phyloP scores from a whole-genome alignment of 1,140 invertebrate genomes.

The Chionoecetes opilio region DNA sequence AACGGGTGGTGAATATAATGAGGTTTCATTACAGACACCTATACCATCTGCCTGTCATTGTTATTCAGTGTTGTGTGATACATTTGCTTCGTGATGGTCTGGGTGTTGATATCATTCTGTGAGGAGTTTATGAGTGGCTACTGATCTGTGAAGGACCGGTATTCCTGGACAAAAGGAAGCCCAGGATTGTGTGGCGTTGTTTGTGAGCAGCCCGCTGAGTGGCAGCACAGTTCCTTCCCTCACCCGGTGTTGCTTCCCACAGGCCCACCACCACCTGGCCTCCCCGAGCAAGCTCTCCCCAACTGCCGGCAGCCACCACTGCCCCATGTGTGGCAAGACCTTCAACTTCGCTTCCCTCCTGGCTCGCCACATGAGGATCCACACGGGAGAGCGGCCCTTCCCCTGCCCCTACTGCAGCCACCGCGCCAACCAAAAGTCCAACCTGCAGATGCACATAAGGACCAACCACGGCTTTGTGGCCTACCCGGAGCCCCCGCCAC shows the following conservation, averaged over 20 bases:
- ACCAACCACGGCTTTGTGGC: constrained; percentile 56
- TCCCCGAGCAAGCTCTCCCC: constrained; percentile 35
- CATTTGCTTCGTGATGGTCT: no score
- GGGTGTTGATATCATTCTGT: no score
- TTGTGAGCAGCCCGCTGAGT: neutral
- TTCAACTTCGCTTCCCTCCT: constrained; percentile 81
- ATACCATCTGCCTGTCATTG: no score
- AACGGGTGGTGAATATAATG: no score
- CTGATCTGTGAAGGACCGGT: no score
- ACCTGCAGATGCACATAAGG: constrained; percentile 79
- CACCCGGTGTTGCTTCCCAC: constrained; percentile 54
- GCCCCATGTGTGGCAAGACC: constrained; percentile 82
- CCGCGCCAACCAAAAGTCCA: constrained; percentile 81
- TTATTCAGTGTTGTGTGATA: no score
- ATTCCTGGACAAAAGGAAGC: neutral
- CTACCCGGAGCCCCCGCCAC: neutral
- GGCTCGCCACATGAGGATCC: constrained; percentile 82
- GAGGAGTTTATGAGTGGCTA: no score
- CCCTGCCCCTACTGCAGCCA: constrained; percentile 84
- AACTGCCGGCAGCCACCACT: constrained; percentile 68
- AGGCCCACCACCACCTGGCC: neutral
- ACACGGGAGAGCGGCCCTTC: constrained; percentile 85
- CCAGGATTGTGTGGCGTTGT: neutral
- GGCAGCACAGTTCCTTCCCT: constrained; percentile 32
- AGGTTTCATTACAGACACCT: no score